Evolutionary conservation across 2,797 vertebrate species (phyloP).

Genomic region (Pseudochirops corinnae): DNA sequence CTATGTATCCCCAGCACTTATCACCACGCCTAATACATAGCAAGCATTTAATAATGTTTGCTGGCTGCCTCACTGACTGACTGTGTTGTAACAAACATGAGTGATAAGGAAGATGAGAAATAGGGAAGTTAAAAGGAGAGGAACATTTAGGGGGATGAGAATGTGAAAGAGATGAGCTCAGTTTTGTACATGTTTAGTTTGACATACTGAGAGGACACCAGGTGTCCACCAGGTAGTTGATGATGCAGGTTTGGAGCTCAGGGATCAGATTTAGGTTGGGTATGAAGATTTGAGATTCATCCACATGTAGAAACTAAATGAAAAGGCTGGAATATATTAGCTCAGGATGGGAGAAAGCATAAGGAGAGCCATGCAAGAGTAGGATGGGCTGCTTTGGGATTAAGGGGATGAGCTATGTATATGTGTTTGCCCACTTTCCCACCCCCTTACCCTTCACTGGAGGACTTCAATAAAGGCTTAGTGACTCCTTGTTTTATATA

Average conservation of each 20-base stretch:
- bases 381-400: neutral
- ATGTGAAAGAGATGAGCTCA: neutral
- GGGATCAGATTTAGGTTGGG: neutral
- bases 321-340: neutral
- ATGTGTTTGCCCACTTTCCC: neutral
- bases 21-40: neutral
- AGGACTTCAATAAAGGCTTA: neutral
- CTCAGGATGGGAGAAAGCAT: neutral
- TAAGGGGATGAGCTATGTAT: neutral
- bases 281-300: neutral
- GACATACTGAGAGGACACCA: neutral
- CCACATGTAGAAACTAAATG: neutral
- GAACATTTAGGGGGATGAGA: neutral
- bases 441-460: neutral
- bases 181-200: neutral
- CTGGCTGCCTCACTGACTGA: neutral
- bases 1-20: neutral
- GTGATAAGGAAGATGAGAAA: neutral
- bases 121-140: neutral
- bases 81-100: neutral
- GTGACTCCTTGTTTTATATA: neutral
- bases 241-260: neutral
- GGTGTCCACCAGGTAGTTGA: neutral
- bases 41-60: neutral
- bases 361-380: neutral